phyloP scores from a whole-genome alignment of 2,797 vertebrate genomes.

The Simalia tracyae region DNA sequence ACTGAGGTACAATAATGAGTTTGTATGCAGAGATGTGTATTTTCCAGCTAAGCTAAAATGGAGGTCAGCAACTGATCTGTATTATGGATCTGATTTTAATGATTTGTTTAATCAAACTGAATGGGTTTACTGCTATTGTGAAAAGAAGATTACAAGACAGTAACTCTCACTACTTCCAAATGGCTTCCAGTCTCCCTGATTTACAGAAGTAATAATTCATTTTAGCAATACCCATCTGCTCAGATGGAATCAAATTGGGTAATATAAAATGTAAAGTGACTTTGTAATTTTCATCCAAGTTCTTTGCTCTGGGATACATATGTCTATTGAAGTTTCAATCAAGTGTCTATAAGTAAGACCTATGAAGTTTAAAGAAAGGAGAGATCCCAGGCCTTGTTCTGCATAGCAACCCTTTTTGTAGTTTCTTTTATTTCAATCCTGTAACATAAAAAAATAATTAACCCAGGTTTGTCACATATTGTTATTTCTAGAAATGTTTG shows the following conservation, averaged over 20 bases:
- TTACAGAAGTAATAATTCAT: constrained; percentile 31
- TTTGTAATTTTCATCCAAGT: not conserved
- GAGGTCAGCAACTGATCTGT: not conserved
- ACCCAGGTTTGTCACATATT: constrained; percentile 8
- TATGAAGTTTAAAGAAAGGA: constrained; percentile 22
- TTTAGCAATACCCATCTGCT: constrained; percentile 10
- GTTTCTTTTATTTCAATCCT: constrained; percentile 40
- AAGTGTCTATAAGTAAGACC: constrained; percentile 24
- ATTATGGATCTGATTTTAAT: constrained; percentile 5
- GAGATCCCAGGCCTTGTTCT: constrained; percentile 27
- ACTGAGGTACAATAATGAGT: not conserved
- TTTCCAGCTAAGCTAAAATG: not conserved
- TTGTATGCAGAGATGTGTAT: not conserved
- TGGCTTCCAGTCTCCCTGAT: not conserved
- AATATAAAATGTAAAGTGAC: not conserved
- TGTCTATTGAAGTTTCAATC: constrained; percentile 26
- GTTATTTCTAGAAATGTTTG: constrained; percentile 38
- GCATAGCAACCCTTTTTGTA: not conserved
- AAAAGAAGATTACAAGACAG: not conserved
- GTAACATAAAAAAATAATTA: constrained; percentile 42
- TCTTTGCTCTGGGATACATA: constrained; percentile 26
- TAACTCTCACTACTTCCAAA: not conserved
- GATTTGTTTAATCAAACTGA: constrained; percentile 14
- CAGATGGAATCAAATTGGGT: constrained; percentile 13
- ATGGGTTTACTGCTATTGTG: not conserved